Conservation (phyloP, 1,140 invertebrate genomes). For the Drosophila jambulina region DNA sequence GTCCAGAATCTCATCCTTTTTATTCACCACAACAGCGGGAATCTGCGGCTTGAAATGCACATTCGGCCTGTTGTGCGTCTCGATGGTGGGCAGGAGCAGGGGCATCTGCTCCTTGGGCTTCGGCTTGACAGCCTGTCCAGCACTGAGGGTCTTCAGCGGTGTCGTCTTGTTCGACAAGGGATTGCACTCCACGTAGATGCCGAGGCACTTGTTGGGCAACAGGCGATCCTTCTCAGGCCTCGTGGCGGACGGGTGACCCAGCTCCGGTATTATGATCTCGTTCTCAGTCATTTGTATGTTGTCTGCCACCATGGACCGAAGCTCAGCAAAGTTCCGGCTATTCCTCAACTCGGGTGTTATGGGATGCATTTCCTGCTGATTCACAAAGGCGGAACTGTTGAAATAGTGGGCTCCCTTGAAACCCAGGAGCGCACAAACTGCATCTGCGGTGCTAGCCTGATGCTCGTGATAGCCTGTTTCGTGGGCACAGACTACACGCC, state of each 20-base stretch:
- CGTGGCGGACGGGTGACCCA: neutral
- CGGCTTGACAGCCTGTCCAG: slow-evolving; percentile 47
- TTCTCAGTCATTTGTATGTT: slow-evolving; percentile 57
- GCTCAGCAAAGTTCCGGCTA: slow-evolving; percentile 6
- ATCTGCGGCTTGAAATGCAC: slow-evolving; percentile 73
- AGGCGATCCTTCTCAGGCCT: slow-evolving; percentile 48
- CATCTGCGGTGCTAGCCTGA: slow-evolving; percentile 53
- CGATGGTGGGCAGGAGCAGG: slow-evolving; percentile 53
- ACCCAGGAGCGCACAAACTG: slow-evolving; percentile 71
- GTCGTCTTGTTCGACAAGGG: slow-evolving; percentile 57
- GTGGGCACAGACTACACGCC: slow-evolving; percentile 88
- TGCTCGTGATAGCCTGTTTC: slow-evolving; percentile 75
- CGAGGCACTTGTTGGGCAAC: slow-evolving; percentile 52
- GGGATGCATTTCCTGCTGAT: slow-evolving; percentile 52
- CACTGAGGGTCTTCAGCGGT: slow-evolving; percentile 73
- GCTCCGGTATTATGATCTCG: slow-evolving; percentile 30
- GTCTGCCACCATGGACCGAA: slow-evolving; percentile 45
- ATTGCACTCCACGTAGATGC: slow-evolving; percentile 78
- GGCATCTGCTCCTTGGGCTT: slow-evolving; percentile 15
- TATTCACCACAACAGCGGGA: slow-evolving; percentile 51
- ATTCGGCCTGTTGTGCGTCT: slow-evolving; percentile 70
- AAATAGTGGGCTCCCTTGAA: slow-evolving; percentile 72
- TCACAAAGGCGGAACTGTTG: slow-evolving; percentile 65
- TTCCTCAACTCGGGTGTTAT: slow-evolving; percentile 68
- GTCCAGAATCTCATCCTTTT: slow-evolving; percentile 76